Evolutionary conservation across 2,797 vertebrate genomes (phyloP).

Genomic region (Myotis myotis): DNA sequence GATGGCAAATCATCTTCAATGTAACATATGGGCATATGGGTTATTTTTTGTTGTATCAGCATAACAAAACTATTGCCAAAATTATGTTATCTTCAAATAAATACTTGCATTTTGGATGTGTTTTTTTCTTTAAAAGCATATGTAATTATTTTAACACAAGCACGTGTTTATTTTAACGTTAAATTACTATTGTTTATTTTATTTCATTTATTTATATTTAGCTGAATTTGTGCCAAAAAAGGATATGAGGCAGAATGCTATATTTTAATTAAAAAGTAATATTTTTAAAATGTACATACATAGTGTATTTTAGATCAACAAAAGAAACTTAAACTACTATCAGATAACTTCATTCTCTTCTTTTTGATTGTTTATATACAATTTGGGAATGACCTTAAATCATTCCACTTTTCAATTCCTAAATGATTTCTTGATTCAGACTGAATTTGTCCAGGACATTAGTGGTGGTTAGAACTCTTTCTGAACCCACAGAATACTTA

Average conservation of each 20-base stretch:
- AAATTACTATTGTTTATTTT: conserved; percentile 14
- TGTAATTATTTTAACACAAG: neutral
- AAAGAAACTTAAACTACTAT: conserved; percentile 10
- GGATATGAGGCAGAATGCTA: neutral
- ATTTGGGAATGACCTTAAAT: neutral
- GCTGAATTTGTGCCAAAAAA: neutral
- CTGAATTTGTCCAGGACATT: neutral
- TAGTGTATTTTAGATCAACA: neutral
- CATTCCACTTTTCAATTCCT: neutral
- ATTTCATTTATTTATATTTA: conserved; percentile 7
- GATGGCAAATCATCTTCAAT: neutral
- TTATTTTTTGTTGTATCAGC: neutral
- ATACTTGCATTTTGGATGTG: neutral
- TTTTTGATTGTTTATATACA: neutral
- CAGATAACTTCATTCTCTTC: neutral
- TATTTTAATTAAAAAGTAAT: conserved; percentile 16
- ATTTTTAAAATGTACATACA: neutral
- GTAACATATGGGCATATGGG: neutral
- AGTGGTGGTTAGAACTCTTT: neutral
- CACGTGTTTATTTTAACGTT: neutral
- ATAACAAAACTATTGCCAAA: neutral
- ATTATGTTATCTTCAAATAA: neutral
- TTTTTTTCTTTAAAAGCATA: neutral
- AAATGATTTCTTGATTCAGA: conserved; percentile 7
- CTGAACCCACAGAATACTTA: neutral